These are phyloP conservation scores for Myotis findleyi DNA, from an alignment of 2,797 vertebrate species.

Conservation along the genomic window DNA sequence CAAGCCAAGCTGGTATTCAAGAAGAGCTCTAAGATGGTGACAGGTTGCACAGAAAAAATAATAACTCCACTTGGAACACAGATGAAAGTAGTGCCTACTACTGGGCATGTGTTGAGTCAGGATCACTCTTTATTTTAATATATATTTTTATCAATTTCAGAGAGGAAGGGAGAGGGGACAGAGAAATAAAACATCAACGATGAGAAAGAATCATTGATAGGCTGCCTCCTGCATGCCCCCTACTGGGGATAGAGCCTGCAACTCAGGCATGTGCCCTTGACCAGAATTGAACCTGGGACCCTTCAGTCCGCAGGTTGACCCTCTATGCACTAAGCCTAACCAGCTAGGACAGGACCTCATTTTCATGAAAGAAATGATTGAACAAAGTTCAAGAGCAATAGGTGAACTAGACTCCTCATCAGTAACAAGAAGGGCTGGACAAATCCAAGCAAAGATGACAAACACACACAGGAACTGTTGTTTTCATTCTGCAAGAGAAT, in stretches of 20 bases:
- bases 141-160: no score
- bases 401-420: not conserved
- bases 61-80: not conserved
- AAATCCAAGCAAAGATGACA: conserved; percentile 7
- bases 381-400: not conserved
- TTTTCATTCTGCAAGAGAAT: conserved; percentile 25
- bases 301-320: no score
- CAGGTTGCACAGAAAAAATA: not conserved
- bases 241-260: no score
- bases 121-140: no score
- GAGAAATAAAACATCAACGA: no score
- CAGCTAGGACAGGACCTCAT: not conserved
- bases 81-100: not conserved
- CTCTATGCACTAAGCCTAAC: no score
- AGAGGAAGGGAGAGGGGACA: no score
- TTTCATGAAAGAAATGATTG: not conserved
- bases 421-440: not conserved
- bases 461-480: not conserved
- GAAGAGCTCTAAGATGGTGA: conserved; percentile 1
- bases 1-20: not conserved
- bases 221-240: no score
- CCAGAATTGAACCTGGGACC: no score
- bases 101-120: not conserved
- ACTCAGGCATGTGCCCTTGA: no score
- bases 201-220: no score